Base-by-base conservation (phyloP, 2,888 invertebrate genomes). In the Hemicrepidius hirtus region DNA sequence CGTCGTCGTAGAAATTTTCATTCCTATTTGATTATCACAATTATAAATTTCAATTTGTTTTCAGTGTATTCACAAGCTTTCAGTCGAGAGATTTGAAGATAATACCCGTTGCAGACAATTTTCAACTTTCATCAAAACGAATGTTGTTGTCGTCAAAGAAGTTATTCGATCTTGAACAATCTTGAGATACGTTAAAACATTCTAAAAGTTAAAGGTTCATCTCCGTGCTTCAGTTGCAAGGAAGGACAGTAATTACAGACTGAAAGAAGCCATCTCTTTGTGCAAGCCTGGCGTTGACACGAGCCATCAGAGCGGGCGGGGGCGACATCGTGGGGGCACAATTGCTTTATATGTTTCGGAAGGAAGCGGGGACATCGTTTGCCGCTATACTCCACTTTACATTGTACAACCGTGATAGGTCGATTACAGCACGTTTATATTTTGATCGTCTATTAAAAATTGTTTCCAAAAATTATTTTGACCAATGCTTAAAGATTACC, bases 261-360 rank as follows among this genome's bases (percentile, higher is more conserved):
- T 81, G 83, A 84, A 84, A 83, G 84, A 83, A 84, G 82, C 82
- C 82, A 83, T 83, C 84, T 84, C 83, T 84, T 84, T 84, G 84
- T 85, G 80, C 75, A 79, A 76, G 78, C 79, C 84, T 84, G 85
- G 74, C 77, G 75, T 78, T 84, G 84, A 84, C 84, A 82, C 81
- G 80, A 81, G 76, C 79, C 80, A 77, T 80, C 83, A 81, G 78
- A 77, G 76, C 77, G 71, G 76, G 76, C 75, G 79, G 79, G 76
- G 80, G 76, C 73, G 78, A 66, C 73, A 74, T 76, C 63, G 65
- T 72, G 77, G 79, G 78, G 79, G 77, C 80, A 79, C 81, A 83
- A 84, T 84, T 82, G 83, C 84, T 84, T 83, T 83, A 83, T 82
- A 82, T 81, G 82, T 82, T 84, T 83, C 84, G 84, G 84, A 84